phyloP scores from a whole-genome alignment of 2,888 invertebrate species.

The Pharmacophagus antenor region DNA sequence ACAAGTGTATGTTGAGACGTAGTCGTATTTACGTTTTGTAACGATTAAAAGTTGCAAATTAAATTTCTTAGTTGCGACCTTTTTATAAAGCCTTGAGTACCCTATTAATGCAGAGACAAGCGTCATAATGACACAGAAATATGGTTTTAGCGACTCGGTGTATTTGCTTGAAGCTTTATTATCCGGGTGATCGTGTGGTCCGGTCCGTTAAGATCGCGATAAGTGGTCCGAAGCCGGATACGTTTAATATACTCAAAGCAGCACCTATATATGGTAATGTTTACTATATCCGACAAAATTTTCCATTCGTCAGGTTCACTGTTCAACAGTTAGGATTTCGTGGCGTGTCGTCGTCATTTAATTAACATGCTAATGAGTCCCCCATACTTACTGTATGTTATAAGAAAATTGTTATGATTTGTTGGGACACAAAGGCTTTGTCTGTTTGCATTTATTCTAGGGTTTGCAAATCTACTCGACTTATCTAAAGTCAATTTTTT shows the following conservation, averaged over 20 bases:
- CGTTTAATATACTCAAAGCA: constrained; percentile 16
- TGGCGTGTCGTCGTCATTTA: constrained; percentile 24
- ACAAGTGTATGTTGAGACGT: no score
- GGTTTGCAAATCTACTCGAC: no score
- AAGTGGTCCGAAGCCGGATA: constrained; percentile 17
- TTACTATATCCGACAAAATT: constrained; percentile 16
- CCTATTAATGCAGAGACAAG: not conserved
- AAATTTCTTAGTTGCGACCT: not conserved
- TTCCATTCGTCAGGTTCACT: constrained; percentile 14
- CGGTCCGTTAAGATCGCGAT: constrained; percentile 26
- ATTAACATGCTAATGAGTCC: constrained; percentile 24
- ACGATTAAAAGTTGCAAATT: not conserved
- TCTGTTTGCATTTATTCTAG: not conserved
- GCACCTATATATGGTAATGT: constrained; percentile 10
- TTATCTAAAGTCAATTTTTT: no score
- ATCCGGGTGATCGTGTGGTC: constrained; percentile 13
- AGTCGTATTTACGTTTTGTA: not conserved
- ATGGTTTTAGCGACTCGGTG: constrained; percentile 1
- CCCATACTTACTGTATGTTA: constrained; percentile 6
- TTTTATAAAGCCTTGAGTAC: not conserved
- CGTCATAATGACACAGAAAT: not conserved
- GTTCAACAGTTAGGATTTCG: not conserved
- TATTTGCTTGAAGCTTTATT: constrained; percentile 11
- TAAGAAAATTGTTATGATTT: constrained; percentile 14
- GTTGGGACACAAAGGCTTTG: constrained; percentile 13